A percentile compares a stretch with the other conserved stretches of the same genome.
These are phyloP conservation scores for Heliconius hermathena DNA, from an alignment of 1,140 invertebrate genomes.

Conservation along the genomic window DNA sequence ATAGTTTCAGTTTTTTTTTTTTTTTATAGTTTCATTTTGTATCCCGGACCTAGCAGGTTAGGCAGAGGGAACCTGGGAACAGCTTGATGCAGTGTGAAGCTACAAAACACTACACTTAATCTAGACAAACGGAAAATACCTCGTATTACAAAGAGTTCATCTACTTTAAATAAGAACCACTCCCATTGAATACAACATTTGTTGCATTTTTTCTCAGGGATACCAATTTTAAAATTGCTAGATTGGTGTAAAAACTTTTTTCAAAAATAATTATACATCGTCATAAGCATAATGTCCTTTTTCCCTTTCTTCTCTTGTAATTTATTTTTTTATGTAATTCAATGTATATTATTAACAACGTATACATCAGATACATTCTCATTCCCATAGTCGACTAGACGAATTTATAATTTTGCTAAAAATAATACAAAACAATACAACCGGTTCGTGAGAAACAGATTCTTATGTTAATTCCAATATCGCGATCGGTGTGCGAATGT, in stretches of 20 bases:
- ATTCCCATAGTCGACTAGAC: constrained; percentile 28
- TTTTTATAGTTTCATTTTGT: no score
- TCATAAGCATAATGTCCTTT: neutral
- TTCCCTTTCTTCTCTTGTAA: no score
- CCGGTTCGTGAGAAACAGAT: constrained; percentile 62
- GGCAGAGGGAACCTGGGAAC: no score
- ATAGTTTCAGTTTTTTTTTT: no score
- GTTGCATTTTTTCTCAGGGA: no score
- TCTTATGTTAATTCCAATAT: constrained; percentile 68
- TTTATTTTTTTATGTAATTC: neutral
- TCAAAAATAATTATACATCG: neutral
- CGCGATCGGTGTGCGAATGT: constrained; percentile 63
- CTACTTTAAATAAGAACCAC: no score
- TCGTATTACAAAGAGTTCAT: no score
- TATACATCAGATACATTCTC: constrained; percentile 7
- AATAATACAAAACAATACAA: constrained; percentile 50
- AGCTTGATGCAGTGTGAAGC: no score
- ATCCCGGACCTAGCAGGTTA: no score
- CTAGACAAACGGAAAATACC: no score
- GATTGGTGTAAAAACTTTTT: neutral
- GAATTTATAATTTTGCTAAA: constrained; percentile 50
- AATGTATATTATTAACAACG: neutral
- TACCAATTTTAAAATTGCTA: neutral
- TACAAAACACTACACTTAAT: no score
- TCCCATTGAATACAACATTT: no score